Evolutionary conservation across 2,797 vertebrate species (phyloP).

Genomic region (Sebastes dallii): DNA sequence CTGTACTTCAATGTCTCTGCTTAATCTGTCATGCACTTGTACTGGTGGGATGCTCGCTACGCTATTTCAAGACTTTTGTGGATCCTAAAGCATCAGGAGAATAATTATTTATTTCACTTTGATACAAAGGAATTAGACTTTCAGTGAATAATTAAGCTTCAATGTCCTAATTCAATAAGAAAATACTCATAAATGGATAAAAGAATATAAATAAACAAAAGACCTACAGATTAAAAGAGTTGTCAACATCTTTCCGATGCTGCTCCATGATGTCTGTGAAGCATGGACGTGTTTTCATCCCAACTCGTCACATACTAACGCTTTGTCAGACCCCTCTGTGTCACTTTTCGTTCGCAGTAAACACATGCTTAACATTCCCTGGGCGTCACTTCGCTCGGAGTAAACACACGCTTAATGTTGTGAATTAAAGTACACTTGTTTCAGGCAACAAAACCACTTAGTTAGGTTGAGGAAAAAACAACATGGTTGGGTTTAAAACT

Average conservation of each 20-base stretch:
- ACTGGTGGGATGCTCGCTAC: not conserved
- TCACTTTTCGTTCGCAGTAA: too few species aligned
- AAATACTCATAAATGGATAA: not conserved
- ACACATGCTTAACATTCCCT: too few species aligned
- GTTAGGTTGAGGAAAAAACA: too few species aligned
- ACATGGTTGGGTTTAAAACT: too few species aligned
- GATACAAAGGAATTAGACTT: not conserved
- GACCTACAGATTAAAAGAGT: not conserved
- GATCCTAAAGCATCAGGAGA: not conserved
- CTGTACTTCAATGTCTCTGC: not conserved
- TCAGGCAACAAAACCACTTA: too few species aligned
- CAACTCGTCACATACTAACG: too few species aligned
- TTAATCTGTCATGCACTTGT: not conserved
- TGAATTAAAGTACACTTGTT: too few species aligned
- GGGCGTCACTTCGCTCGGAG: too few species aligned
- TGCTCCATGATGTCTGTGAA: not conserved
- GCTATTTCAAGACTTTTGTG: not conserved
- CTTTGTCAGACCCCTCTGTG: too few species aligned
- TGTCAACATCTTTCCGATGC: not conserved
- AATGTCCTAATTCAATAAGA: not conserved
- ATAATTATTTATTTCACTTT: not conserved
- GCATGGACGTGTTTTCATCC: not conserved
- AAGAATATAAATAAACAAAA: not conserved
- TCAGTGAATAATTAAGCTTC: not conserved
- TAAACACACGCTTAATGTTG: too few species aligned